Evolutionary conservation across 2,888 invertebrate genomes (phyloP), one percentile per base, ranked within the genome.

Genomic region (Mellilla xanthometata): DNA sequence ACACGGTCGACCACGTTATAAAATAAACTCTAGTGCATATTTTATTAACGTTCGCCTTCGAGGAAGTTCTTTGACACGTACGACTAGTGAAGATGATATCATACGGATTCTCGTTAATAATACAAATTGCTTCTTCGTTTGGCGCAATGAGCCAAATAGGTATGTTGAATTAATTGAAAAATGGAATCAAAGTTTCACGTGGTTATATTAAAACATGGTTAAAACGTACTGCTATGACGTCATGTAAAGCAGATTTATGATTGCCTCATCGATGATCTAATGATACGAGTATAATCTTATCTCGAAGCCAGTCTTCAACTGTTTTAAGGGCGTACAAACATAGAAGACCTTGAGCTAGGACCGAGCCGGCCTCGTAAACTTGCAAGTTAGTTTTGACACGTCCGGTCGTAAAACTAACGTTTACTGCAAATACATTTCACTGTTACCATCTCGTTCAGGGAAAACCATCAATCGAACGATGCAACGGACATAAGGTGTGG

Each of bases 241-340:
- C 52, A 56, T n/a, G 33, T 32, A 19, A 19, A 29, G 26, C 11
- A 33, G 33, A 48, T 52, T 23, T 27, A 51, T 12, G 42, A 33
- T 58, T 52, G 53, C 55, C 29, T 55, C 58, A 58, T 52, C 53
- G 55, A 50, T 55, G 57, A 58, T 54, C 58, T 58, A 55, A 58
- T 44, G 46, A n/a, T n/a, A n/a, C n/a, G n/a, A n/a, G 39, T 48
- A 45, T 52, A 43, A 47, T 55, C 57, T 55, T 52, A 58, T 55
- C 55, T 47, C 11, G 35, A 6, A 26, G 29, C 36, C 33, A 29
- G 41, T 42, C 27, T 41, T 32, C 26, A 26, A 29, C 24, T 39
- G 39, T 42, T 49, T 49, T 43, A 48, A 54, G 53, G 54, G 48
- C 52, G 48, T 38, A 40, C 50, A 46, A 48, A 52, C 44, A 47